Conservation (phyloP, 92 coral and sea anemone species). For the Umimayanthus kanabou region DNA sequence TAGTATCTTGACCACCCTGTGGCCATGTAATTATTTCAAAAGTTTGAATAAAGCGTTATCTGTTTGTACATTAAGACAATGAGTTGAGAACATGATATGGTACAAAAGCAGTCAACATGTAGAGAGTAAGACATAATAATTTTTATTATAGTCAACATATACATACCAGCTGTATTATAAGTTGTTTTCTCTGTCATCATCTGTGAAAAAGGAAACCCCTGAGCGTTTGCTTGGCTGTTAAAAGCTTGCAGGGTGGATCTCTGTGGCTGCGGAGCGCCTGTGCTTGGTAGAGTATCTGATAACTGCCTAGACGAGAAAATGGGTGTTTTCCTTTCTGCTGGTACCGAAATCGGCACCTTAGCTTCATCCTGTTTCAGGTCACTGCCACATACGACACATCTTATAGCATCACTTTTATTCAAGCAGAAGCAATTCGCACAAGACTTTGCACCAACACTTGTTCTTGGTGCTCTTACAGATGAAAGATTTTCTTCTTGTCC, state of each 20-base stretch:
- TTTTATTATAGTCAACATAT: not conserved
- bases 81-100: too few species aligned
- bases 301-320: not conserved
- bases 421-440: constrained; percentile 76
- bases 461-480: constrained; percentile 22
- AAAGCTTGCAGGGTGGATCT: not conserved
- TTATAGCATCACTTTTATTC: constrained; percentile 48
- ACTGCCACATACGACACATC: constrained; percentile 68
- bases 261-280: not conserved
- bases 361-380: constrained; percentile 7
- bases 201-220: not conserved
- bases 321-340: constrained; percentile 18
- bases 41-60: too few species aligned
- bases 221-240: not conserved
- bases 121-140: too few species aligned
- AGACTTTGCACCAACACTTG: constrained; percentile 45
- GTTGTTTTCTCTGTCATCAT: constrained; percentile 2
- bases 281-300: not conserved
- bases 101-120: too few species aligned
- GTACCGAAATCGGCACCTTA: not conserved
- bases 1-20: too few species aligned
- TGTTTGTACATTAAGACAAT: too few species aligned
- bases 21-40: too few species aligned
- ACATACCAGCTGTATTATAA: not conserved
- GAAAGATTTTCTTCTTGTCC: not conserved